Evolutionary conservation across 2,888 invertebrate genomes (phyloP).

Genomic region (Drosophila sordidula): DNA sequence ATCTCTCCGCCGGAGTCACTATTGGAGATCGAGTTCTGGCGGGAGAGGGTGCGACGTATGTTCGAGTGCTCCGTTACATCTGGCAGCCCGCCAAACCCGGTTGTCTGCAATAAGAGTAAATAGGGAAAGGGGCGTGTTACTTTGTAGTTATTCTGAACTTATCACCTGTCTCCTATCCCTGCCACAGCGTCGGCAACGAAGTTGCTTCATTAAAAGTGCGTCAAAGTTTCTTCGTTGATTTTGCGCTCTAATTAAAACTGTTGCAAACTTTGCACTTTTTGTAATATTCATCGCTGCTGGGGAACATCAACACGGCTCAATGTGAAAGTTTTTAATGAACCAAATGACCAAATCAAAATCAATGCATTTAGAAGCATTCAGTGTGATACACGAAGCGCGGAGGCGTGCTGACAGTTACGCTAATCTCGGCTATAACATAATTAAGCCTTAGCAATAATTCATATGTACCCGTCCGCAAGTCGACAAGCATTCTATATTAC

Average conservation of each 20-base stretch:
- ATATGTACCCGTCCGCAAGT: constrained; percentile 18
- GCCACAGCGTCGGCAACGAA: constrained; percentile 29
- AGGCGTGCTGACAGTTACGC: constrained; percentile 3
- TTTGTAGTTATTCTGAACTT: constrained; percentile 10
- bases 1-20: constrained; percentile 84
- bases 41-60: constrained; percentile 83
- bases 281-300: constrained; percentile 71
- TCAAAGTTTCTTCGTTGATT: constrained; percentile 72
- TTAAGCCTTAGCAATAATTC: constrained; percentile 40
- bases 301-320: constrained; percentile 66
- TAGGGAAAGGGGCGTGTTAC: constrained; percentile 20
- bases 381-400: not conserved
- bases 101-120: constrained; percentile 77
- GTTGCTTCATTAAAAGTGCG: constrained; percentile 76
- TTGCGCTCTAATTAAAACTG: constrained; percentile 77
- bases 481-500: constrained; percentile 15
- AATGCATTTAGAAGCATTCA: constrained; percentile 28
- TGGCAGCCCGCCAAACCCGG: constrained; percentile 85
- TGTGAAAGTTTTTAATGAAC: constrained; percentile 75
- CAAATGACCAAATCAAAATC: constrained; percentile 66
- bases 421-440: constrained; percentile 39
- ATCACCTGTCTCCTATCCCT: constrained; percentile 32
- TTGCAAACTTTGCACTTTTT: constrained; percentile 57
- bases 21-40: constrained; percentile 84
- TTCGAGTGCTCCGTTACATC: constrained; percentile 85